Evolutionary conservation across 1,140 invertebrate species (phyloP).

Genomic region (Drosophila aff.): DNA sequence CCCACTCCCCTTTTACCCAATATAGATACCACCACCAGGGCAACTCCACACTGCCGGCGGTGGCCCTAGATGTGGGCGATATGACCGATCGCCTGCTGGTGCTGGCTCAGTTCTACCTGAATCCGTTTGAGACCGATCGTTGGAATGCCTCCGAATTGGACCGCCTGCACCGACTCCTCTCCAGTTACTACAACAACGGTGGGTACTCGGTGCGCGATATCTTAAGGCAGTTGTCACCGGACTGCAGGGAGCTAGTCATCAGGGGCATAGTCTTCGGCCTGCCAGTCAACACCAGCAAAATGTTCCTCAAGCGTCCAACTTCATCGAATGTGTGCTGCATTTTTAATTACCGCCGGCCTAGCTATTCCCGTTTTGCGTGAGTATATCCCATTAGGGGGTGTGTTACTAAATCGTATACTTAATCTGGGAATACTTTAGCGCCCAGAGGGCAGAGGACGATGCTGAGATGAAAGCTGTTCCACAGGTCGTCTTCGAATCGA

Average conservation of each 20-base stretch:
- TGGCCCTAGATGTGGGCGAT: slow-evolving; percentile 49
- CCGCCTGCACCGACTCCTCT: slow-evolving; percentile 63
- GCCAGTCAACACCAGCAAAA: slow-evolving; percentile 60
- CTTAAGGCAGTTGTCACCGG: slow-evolving; percentile 64
- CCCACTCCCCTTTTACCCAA: slow-evolving; percentile 11
- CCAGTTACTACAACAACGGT: slow-evolving; percentile 58
- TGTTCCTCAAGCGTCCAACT: slow-evolving; percentile 70
- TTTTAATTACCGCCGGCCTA: slow-evolving; percentile 71
- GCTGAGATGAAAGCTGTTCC: slow-evolving; percentile 58
- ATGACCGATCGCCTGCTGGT: slow-evolving; percentile 63
- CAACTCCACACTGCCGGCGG: slow-evolving; percentile 32
- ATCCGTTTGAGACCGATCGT: slow-evolving; percentile 51
- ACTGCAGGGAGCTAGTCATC: slow-evolving; percentile 69
- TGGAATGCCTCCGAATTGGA: slow-evolving; percentile 50
- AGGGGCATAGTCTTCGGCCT: slow-evolving; percentile 68
- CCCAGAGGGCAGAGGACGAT: slow-evolving; percentile 39
- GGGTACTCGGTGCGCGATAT: slow-evolving; percentile 74
- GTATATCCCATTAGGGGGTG: not conserved
- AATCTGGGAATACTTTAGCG: slow-evolving; percentile 13
- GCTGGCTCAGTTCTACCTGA: slow-evolving; percentile 66
- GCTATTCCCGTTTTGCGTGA: slow-evolving; percentile 65
- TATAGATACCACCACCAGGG: slow-evolving; percentile 65
- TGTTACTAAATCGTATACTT: not conserved
- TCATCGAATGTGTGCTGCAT: slow-evolving; percentile 79
- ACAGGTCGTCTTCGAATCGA: slow-evolving; percentile 68